Percentiles rank a stretch among this genome's conserved stretches.
Conservation (phyloP, 2,113 vertebrate genomes). For the Origma solitaria region DNA sequence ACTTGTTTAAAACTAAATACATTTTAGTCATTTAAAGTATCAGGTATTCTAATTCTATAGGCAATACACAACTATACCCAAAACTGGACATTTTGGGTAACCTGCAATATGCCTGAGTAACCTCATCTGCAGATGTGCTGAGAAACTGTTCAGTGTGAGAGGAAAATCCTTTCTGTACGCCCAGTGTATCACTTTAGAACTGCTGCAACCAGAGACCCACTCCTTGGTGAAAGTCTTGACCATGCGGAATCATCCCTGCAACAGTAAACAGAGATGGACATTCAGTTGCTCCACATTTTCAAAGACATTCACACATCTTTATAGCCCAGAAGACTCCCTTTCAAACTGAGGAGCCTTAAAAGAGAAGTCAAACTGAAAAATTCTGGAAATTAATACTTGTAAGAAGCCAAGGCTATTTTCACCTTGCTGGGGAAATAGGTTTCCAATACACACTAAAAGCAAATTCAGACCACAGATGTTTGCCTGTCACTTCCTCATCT, state of each 20-base stretch:
- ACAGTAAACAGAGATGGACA: background rate
- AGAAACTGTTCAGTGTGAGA: background rate
- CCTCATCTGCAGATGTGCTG: background rate
- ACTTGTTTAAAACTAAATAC: background rate
- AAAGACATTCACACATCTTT: background rate
- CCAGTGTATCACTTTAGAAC: background rate
- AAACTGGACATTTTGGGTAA: background rate
- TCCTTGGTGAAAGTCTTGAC: background rate
- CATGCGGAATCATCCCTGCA: fast-evolving
- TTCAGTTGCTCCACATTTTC: background rate
- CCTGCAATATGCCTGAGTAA: background rate
- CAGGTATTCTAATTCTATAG: background rate
- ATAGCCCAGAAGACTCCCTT: background rate
- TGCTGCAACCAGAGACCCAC: background rate
- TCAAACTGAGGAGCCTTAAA: background rate
- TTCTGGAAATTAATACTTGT: background rate
- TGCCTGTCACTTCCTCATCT: background rate
- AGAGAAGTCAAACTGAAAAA: background rate
- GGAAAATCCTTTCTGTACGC: background rate
- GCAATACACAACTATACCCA: background rate
- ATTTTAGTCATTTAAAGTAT: background rate
- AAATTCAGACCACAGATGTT: background rate
- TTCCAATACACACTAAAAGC: background rate
- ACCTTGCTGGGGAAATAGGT: background rate
- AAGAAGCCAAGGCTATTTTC: background rate